These are phyloP conservation scores for Planococcus citri DNA, from an alignment of 1,140 invertebrate genomes.

Conservation along the genomic window DNA sequence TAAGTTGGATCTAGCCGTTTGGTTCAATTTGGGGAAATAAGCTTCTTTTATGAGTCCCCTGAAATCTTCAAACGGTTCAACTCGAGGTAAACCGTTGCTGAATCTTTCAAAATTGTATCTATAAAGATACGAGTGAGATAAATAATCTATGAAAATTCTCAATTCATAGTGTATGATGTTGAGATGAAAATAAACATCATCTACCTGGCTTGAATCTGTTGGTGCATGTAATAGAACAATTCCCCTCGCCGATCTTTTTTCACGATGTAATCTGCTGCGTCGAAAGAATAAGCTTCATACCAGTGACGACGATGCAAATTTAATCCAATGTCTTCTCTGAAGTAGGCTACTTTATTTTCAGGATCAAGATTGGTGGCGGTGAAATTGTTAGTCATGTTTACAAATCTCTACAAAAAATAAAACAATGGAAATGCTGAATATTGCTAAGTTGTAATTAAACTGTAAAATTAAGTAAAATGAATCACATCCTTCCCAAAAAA, in stretches of 20 bases:
- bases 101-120: conserved; percentile 57
- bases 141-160: not conserved
- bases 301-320: conserved; percentile 70
- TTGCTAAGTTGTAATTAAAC: not conserved
- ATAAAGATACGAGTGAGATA: conserved; percentile 25
- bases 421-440: not conserved
- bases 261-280: conserved; percentile 39
- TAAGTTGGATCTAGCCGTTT: conserved; percentile 43
- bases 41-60: conserved; percentile 48
- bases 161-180: not conserved
- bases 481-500: not conserved
- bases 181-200: not conserved
- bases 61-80: conserved; percentile 44
- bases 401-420: not conserved
- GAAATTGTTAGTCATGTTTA: conserved; percentile 39
- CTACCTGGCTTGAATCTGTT: conserved; percentile 44
- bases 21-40: conserved; percentile 58
- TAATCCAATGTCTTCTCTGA: conserved; percentile 57
- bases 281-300: conserved; percentile 36
- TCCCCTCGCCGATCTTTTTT: conserved; percentile 54
- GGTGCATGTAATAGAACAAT: conserved; percentile 61
- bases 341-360: conserved; percentile 60
- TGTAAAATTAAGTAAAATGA: not conserved
- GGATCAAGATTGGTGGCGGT: conserved; percentile 56
- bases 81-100: conserved; percentile 43